A percentile compares a stretch with the other conserved stretches of the same genome.
phyloP scores from a whole-genome alignment of 2,113 vertebrate species.

The Dolichotis patagonum region DNA sequence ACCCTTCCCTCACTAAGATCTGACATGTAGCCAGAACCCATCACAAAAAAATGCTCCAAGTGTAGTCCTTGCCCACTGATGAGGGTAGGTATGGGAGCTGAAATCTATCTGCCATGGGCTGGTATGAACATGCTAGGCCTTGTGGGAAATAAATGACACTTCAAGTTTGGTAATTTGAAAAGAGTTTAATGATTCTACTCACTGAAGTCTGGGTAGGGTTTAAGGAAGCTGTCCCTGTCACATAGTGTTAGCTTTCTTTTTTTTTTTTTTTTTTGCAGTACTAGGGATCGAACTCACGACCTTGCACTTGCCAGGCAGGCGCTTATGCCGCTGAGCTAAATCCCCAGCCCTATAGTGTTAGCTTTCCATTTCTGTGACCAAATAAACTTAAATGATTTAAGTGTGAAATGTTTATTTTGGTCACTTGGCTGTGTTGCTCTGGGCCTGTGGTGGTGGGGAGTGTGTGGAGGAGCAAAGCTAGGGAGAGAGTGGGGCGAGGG shows the following conservation, averaged over 20 bases:
- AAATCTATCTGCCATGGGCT: background rate
- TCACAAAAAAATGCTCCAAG: background rate
- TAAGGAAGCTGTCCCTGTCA: background rate
- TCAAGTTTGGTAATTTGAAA: background rate
- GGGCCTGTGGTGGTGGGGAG: background rate
- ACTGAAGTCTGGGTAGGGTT: background rate
- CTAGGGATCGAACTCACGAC: too few species aligned
- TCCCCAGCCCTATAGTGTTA: too few species aligned
- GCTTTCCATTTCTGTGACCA: background rate
- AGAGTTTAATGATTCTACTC: background rate
- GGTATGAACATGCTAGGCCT: background rate
- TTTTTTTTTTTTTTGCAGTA: too few species aligned
- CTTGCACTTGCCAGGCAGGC: too few species aligned
- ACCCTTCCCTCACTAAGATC: background rate
- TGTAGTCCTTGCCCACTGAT: background rate
- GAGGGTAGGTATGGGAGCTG: background rate
- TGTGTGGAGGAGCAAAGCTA: background rate
- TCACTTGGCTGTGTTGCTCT: background rate
- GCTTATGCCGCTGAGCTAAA: too few species aligned
- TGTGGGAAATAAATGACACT: background rate
- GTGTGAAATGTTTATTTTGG: background rate
- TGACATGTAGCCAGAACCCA: background rate
- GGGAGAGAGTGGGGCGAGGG: background rate
- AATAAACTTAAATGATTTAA: background rate
- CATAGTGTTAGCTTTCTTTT: background rate